Evolutionary conservation across 1,140 invertebrate species (phyloP), one percentile per base, ranked within the genome.

Genomic region (Drosophila kanapiae): DNA sequence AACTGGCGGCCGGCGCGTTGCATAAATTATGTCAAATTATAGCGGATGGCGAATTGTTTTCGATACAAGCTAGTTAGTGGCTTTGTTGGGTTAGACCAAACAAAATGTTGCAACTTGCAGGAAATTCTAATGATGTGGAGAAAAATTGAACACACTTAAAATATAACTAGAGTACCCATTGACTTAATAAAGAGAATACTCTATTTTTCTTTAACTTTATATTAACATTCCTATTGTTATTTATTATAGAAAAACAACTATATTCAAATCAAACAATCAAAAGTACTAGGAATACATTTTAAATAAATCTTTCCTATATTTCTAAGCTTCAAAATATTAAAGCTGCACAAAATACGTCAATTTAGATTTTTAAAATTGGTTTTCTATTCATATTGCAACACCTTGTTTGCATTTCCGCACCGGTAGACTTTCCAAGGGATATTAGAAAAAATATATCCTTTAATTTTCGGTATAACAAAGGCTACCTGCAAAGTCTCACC

Each of bases 21-120:
- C 84, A 86, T 86, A 88, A 86, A 87, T 86, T 83, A 83, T 83
- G 60, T 60, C 67, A 77, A 83, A 83, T 83, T 77, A 76, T 78
- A 37, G 53, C 40, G 37, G 56, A 23, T 23, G 31, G 33, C 33
- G 7, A 54, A 18, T 56, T 70, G 67, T 38, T 71, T 59, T 72
- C 67, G 45, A 71, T 72, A 49, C 42, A 47, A 42, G 43, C 69
- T 72, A 72, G 69, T 72, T 72, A 72, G 69, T 71, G 67, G 69
- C 67, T 71, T 58, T 57, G 68, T 71, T 70, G 11, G 14, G 10
- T 27, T 23, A 9, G 27, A 4, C 14, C 35, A 38, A 64, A 49
- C 45, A 49, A 63, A 48, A 42, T 53, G 31, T 37, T 10, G 42
- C 42, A 16, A n/a, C 38, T 31, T 1, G 35, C 18, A 13, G 11